Percentiles rank a stretch among this genome's conserved stretches.
phyloP scores from a whole-genome alignment of 2,888 invertebrate species.

The Eilema sororculum region DNA sequence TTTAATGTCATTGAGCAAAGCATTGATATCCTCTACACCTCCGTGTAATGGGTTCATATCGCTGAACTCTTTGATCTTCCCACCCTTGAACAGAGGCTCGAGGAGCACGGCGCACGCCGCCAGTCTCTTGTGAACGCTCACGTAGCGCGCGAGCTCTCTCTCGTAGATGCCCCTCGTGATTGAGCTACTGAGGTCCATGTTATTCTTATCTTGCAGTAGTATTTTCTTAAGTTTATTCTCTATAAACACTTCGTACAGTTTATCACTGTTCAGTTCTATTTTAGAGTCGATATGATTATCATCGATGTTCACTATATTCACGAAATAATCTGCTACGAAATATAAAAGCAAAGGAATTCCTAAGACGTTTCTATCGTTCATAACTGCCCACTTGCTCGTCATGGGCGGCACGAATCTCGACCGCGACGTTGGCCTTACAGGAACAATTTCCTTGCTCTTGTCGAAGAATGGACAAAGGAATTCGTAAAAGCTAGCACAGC shows the following conservation, averaged over 20 bases:
- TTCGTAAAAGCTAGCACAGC: too few species aligned
- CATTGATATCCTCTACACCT: background rate
- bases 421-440: too few species aligned
- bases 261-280: constrained; percentile 23
- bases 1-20: too few species aligned
- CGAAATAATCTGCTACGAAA: too few species aligned
- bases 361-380: too few species aligned
- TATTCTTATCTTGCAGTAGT: constrained; percentile 34
- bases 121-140: constrained; percentile 31
- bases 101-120: constrained; percentile 26
- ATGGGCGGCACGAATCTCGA: too few species aligned
- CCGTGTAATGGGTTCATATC: constrained; percentile 13
- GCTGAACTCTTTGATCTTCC: constrained; percentile 10
- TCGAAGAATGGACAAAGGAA: too few species aligned
- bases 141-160: constrained; percentile 26
- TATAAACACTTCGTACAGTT: constrained; percentile 34
- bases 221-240: constrained; percentile 33
- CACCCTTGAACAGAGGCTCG: too few species aligned
- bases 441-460: too few species aligned
- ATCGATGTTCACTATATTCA: constrained; percentile 13
- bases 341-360: constrained; percentile 34
- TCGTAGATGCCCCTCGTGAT: constrained; percentile 20
- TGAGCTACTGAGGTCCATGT: constrained; percentile 28
- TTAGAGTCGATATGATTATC: constrained; percentile 10
- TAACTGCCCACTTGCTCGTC: too few species aligned